Conservation (phyloP, 2,797 vertebrate genomes). For the Poecile montanus region DNA sequence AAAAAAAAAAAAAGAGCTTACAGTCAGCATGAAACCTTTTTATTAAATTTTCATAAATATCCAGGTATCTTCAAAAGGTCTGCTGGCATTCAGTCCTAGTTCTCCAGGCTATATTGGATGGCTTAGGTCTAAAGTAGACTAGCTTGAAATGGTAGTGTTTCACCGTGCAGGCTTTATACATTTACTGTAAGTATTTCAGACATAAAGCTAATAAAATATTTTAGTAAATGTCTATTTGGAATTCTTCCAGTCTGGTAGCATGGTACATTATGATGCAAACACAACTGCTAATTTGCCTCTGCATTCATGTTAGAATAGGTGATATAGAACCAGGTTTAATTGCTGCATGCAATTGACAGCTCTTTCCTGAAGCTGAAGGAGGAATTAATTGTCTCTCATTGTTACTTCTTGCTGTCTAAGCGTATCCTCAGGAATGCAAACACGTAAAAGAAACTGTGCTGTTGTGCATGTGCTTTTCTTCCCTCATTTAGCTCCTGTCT, state of each 20-base stretch:
- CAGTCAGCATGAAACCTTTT: neutral
- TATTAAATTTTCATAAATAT: neutral
- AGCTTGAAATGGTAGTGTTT: conserved; percentile 23
- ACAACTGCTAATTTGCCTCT: conserved; percentile 32
- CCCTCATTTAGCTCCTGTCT: neutral
- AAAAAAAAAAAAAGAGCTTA: neutral
- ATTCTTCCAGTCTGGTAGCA: conserved; percentile 34
- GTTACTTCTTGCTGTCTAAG: neutral
- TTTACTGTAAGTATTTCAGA: conserved; percentile 28
- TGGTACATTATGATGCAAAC: conserved; percentile 55
- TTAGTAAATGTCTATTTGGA: conserved; percentile 23
- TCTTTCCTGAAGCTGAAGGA: neutral
- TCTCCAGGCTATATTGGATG: neutral
- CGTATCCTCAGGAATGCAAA: neutral
- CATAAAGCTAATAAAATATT: neutral
- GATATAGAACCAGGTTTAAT: conserved; percentile 40
- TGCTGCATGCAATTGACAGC: neutral
- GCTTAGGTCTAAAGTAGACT: neutral
- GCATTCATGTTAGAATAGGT: conserved; percentile 39
- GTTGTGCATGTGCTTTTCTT: neutral
- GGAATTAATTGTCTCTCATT: conserved; percentile 8
- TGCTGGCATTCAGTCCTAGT: neutral
- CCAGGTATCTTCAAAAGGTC: neutral
- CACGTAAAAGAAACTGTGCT: neutral
- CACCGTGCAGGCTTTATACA: neutral